Percentiles rank a stretch among this genome's conserved stretches.
These are phyloP conservation scores for Carabus problematicus DNA, from an alignment of 2,888 invertebrate genomes.

Conservation along the genomic window DNA sequence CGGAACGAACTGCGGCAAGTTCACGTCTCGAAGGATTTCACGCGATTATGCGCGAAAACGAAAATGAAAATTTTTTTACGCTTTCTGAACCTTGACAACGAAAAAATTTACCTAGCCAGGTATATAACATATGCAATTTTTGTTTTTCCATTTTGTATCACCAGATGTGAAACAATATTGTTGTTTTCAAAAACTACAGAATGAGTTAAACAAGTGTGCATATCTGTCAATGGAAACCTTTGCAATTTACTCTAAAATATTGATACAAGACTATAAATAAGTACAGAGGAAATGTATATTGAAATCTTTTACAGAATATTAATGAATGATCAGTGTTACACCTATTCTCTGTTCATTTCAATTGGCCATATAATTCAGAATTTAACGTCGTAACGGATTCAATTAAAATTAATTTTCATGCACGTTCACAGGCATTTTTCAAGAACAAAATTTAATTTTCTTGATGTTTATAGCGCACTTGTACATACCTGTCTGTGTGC, in stretches of 20 bases:
- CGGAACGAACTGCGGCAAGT: conserved; percentile 21
- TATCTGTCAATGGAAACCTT: too few species aligned
- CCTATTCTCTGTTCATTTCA: conserved; percentile 25
- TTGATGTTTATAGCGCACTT: neutral
- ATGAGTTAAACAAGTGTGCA: too few species aligned
- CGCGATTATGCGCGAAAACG: conserved; percentile 31
- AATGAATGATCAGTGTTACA: conserved; percentile 5
- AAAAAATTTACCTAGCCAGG: too few species aligned
- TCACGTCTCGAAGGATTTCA: conserved; percentile 26
- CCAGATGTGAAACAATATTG: too few species aligned
- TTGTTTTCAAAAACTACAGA: too few species aligned
- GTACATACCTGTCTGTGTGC: neutral
- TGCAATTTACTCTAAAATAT: too few species aligned
- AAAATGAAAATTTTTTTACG: neutral
- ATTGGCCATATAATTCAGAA: conserved; percentile 18
- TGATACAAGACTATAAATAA: too few species aligned
- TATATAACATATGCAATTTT: too few species aligned
- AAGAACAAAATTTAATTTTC: conserved; percentile 32
- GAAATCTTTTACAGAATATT: too few species aligned
- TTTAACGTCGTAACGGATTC: conserved; percentile 13
- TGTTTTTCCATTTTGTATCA: too few species aligned
- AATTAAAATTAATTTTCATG: conserved; percentile 40
- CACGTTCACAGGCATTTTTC: conserved; percentile 38
- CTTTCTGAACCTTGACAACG: too few species aligned
- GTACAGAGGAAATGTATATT: too few species aligned